Evolutionary conservation across 92 coral and sea anemone species (phyloP).

Genomic region (Bergia puertoricense): DNA sequence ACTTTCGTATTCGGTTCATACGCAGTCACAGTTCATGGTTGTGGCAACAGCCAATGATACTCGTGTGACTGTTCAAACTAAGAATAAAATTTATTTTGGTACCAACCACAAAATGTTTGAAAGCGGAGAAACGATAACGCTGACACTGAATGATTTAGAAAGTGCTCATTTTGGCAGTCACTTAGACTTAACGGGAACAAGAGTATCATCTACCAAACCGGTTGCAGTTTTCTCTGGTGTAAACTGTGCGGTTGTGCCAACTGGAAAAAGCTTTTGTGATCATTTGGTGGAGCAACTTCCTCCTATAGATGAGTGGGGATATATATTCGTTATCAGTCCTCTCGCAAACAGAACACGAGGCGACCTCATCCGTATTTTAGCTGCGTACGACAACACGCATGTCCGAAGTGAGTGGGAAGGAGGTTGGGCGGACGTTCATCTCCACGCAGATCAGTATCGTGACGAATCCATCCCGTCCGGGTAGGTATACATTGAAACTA

Average conservation of each 20-base stretch:
- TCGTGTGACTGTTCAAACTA: conserved; percentile 36
- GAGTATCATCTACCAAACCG: conserved; percentile 45
- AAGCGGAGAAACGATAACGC: conserved; percentile 19
- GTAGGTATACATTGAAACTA: background rate
- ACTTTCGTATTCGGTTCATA: conserved; percentile 44
- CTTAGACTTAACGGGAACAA: conserved; percentile 50
- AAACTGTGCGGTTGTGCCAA: conserved; percentile 52
- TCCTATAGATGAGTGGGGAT: conserved; percentile 57
- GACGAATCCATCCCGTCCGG: conserved; percentile 8
- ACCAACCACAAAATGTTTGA: background rate
- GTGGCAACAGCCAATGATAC: conserved; percentile 51
- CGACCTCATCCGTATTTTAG: conserved; percentile 52
- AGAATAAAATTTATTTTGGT: conserved; percentile 22
- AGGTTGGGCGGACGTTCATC: background rate
- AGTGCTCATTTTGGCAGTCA: conserved; percentile 40
- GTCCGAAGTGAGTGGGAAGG: background rate
- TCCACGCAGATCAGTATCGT: conserved; percentile 16
- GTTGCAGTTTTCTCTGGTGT: conserved; percentile 62
- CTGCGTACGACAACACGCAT: conserved; percentile 42
- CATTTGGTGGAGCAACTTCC: conserved; percentile 63
- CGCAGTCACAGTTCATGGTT: conserved; percentile 53
- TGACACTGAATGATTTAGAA: conserved; percentile 33
- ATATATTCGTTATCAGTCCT: conserved; percentile 48
- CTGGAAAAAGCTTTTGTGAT: conserved; percentile 48
- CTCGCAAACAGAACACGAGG: conserved; percentile 40